Base-by-base conservation (phyloP, 2,113 vertebrate genomes). In the Psittacula cyanocephala region DNA sequence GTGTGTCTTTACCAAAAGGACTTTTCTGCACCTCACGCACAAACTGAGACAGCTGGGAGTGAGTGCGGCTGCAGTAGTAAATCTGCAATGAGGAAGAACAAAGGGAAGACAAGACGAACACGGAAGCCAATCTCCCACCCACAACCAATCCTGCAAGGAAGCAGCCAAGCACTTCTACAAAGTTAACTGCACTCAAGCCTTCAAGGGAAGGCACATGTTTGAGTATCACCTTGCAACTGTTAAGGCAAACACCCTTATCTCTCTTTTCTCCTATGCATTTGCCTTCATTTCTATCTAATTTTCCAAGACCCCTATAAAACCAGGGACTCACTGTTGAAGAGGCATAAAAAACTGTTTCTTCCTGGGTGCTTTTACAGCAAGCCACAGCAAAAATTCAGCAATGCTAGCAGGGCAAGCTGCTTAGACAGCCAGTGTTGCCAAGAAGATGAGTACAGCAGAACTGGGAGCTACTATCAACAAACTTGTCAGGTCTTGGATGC, bases 51-150 rank as follows among this genome's bases (percentile, higher is more conserved):
- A 99, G 98, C 97, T 99, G 99, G 19, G 99, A 99, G 90, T 99
- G 99, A 8, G 99, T 99, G 80, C 99, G 98, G 81, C 99, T 99
- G 95, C 99, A 99, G 97, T 99, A 99, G 96, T 99, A 99, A 88
- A 99, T 99, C 99, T 99, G 63, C 68, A 53, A 1, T 2, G 20
- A 41, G 60, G 28, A 88, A 46, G 64, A 63, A 72, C 20, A 74
- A 43, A 79, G 18, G 11, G 28, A 59, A 81, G 68, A 75, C 35
- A 62, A 60, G 27, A 50, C 62, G 9, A 72, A 86, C 27, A 10
- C 6, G 20, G 49, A 81, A 92, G 17, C 18, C 39, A 84, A 44
- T 31, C 13, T 18, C 46, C 55, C 69, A 19, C 23, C 53, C 37
- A 80, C 27, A 64, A 50, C 6, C 39, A 68, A 7, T 27, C 55